Evolutionary conservation across 2,797 vertebrate genomes (phyloP), one percentile per base, ranked within the genome.

Genomic region (Enteromius viviparus): DNA sequence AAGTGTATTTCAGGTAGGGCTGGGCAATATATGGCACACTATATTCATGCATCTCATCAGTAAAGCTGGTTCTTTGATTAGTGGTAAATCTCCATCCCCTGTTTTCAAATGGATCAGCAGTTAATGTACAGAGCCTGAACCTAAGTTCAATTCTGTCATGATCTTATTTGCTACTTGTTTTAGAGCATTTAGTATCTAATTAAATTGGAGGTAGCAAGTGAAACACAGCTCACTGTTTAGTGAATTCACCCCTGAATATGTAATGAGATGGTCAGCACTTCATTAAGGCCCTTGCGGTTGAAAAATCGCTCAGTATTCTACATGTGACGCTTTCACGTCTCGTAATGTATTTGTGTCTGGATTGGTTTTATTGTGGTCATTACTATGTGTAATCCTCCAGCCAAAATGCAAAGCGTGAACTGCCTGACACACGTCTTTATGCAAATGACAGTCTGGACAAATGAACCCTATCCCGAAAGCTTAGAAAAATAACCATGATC

Each of bases 401-500:
- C 37, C 40, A 32, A 49, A 60, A 78, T 47, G 53, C 78, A 47
- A 23, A 74, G 23, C 32, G 12, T 68, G 8, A 88, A 88, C 87
- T 21, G 3, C 65, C 40, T 89, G 83, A 72, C 89, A 88, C 86
- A 90, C 89, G 90, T 92, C 87, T 29, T 32, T 88, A 89, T 90
- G 88, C 89, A 89, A 91, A 92, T 91, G 89, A 91, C 87, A 88
- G 58, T 77, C 88, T 82, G 89, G 90, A 87, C 84, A 85, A 91
- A 91, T 90, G 89, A 88, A 91, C 93, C 88, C 78, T 89, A 88
- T 64, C 69, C 78, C 29, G 58, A 77, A 77, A 51, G 74, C 92
- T 90, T 93, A 92, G 92, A 90, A 92, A 91, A 93, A 93, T 93
- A 90, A 79, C 91, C 88, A 92, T 93, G 93, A 94, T 93, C 90